A percentile compares a stretch with the other conserved stretches of the same genome.
Conservation (phyloP, 2,888 invertebrate genomes). For the Craniophora ligustri region DNA sequence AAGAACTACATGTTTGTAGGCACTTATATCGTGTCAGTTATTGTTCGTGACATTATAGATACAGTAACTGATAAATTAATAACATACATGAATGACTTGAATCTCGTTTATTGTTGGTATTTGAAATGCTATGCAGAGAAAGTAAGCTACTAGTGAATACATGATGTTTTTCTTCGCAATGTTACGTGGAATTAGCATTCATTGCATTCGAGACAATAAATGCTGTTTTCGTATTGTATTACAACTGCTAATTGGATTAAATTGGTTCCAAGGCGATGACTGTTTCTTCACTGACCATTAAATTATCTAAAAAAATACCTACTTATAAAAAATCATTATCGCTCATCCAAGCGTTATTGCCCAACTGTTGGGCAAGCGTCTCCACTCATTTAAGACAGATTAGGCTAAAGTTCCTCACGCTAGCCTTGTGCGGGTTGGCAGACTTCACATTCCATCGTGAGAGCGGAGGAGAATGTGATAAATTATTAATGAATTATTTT, state of each 20-base stretch:
- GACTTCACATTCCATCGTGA: too few relatives aligned
- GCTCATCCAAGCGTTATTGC: too few relatives aligned
- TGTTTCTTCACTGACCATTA: background rate
- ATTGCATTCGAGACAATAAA: background rate
- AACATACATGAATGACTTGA: slow-evolving; percentile 15
- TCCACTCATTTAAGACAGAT: too few relatives aligned
- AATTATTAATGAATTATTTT: too few relatives aligned
- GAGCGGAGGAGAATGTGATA: too few relatives aligned
- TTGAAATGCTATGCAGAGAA: slow-evolving; percentile 18
- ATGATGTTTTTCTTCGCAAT: slow-evolving; percentile 8
- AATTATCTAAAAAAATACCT: too few relatives aligned
- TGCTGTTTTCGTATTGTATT: slow-evolving; percentile 18
- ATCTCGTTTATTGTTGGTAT: background rate
- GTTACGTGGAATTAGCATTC: slow-evolving; percentile 1
- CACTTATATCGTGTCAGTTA: background rate
- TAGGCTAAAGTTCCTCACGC: too few relatives aligned
- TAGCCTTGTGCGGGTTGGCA: too few relatives aligned
- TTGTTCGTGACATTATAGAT: background rate
- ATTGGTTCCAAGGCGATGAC: slow-evolving; percentile 20
- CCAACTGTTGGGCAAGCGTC: too few relatives aligned
- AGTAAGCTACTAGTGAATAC: slow-evolving; percentile 13
- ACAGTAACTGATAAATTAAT: background rate
- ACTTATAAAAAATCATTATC: too few relatives aligned
- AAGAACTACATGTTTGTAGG: too few relatives aligned
- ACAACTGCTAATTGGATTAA: slow-evolving; percentile 21